Conservation (phyloP, 2,113 vertebrate genomes). For the Mystacornis crossleyi region DNA sequence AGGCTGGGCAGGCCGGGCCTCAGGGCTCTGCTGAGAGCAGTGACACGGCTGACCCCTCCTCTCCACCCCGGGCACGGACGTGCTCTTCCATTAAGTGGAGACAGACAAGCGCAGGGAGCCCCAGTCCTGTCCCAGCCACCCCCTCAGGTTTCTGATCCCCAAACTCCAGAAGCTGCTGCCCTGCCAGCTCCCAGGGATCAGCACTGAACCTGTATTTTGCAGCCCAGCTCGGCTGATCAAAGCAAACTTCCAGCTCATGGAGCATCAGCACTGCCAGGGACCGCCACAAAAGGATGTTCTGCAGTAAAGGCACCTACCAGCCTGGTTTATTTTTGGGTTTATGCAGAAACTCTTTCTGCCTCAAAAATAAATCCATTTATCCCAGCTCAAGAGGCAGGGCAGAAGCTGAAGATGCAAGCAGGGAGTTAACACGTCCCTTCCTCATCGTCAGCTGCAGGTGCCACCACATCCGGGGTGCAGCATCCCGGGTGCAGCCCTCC, state of each 20-base stretch:
- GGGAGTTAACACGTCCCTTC: neutral
- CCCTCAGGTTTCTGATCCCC: neutral
- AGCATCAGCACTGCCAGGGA: neutral
- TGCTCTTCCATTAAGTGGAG: neutral
- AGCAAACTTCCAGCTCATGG: neutral
- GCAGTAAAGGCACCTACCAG: neutral
- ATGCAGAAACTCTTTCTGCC: neutral
- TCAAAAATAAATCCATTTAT: neutral
- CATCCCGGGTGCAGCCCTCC: neutral
- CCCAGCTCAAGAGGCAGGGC: neutral
- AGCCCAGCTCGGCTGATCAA: neutral
- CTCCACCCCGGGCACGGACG: accelerated
- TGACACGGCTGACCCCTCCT: neutral
- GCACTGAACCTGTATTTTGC: neutral
- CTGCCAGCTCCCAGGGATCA: neutral
- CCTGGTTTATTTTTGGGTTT: neutral
- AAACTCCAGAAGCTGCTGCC: neutral
- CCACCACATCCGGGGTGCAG: neutral
- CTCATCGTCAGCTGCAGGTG: neutral
- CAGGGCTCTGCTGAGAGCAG: neutral
- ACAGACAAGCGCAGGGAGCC: accelerated
- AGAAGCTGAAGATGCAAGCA: neutral
- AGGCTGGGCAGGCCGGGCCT: neutral
- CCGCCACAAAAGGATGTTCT: neutral
- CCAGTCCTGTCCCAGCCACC: neutral